Evolutionary conservation across 2,888 invertebrate genomes (phyloP).

Genomic region (Eumacrocentrus americanus): DNA sequence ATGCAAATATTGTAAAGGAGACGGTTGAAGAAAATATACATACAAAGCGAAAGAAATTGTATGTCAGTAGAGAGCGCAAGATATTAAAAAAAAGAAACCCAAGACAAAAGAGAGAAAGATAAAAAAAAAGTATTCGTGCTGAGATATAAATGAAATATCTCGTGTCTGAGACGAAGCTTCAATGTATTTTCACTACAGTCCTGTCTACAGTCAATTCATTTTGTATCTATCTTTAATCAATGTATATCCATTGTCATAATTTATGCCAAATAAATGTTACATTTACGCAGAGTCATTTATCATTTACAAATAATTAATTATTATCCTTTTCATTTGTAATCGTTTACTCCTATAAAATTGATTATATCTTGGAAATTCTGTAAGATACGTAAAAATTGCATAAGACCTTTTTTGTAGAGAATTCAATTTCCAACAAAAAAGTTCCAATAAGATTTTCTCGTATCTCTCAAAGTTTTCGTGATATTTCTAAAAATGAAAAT

Average conservation of each 20-base stretch:
- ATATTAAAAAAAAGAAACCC: background rate
- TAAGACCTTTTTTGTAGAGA: too few relatives aligned
- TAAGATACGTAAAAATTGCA: too few relatives aligned
- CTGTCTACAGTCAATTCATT: conserved; percentile 61
- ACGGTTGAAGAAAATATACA: background rate
- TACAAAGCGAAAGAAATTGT: background rate
- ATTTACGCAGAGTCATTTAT: conserved; percentile 53
- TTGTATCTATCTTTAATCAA: conserved; percentile 59
- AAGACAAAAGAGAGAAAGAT: background rate
- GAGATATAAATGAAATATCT: conserved; percentile 11
- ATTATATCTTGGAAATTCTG: too few relatives aligned
- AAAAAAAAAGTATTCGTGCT: conserved; percentile 8
- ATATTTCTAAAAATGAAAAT: too few relatives aligned
- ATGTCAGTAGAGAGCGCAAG: background rate
- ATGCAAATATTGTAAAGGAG: background rate
- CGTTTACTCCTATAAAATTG: too few relatives aligned
- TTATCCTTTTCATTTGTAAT: too few relatives aligned
- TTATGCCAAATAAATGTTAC: conserved; percentile 61
- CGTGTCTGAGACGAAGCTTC: conserved; percentile 41
- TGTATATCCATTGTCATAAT: conserved; percentile 61
- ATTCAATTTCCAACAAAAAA: too few relatives aligned
- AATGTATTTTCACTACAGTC: conserved; percentile 61
- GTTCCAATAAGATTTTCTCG: too few relatives aligned
- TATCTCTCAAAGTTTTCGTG: too few relatives aligned
- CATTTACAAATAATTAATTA: too few relatives aligned